Conservation (phyloP, 2,797 vertebrate genomes). For the Perdix hodgsoniae region DNA sequence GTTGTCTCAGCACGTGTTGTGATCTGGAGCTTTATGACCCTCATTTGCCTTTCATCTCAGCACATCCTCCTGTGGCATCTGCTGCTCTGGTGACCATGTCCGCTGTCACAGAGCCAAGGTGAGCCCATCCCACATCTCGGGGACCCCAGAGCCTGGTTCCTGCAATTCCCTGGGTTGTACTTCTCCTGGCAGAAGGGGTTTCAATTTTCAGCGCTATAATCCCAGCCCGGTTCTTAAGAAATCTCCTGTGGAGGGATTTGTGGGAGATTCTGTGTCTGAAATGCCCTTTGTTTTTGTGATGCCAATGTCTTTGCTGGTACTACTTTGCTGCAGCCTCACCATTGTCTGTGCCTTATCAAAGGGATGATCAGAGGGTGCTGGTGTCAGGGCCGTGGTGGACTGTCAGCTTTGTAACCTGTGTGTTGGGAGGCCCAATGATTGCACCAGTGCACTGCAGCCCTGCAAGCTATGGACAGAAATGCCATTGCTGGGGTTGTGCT, state of each 20-base stretch:
- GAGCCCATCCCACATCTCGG: background rate
- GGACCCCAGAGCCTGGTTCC: background rate
- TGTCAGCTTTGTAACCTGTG: background rate
- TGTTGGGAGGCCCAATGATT: background rate
- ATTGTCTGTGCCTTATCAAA: background rate
- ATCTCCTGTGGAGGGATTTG: background rate
- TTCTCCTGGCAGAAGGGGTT: background rate
- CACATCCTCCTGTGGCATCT: background rate
- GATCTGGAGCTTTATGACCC: background rate
- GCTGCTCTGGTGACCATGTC: background rate
- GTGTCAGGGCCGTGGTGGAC: background rate
- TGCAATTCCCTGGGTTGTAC: background rate
- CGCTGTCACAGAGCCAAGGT: constrained; percentile 7
- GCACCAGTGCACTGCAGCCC: background rate
- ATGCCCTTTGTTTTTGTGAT: background rate
- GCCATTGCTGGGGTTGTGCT: background rate
- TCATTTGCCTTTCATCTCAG: background rate
- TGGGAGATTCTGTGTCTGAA: background rate
- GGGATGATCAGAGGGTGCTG: background rate
- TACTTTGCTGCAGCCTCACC: background rate
- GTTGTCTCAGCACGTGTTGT: background rate
- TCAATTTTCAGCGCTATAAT: accelerated
- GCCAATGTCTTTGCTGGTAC: background rate
- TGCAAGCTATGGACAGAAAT: background rate
- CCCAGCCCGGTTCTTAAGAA: background rate